These are phyloP conservation scores for Chionis minor DNA, from an alignment of 2,113 vertebrate genomes.

Conservation along the genomic window DNA sequence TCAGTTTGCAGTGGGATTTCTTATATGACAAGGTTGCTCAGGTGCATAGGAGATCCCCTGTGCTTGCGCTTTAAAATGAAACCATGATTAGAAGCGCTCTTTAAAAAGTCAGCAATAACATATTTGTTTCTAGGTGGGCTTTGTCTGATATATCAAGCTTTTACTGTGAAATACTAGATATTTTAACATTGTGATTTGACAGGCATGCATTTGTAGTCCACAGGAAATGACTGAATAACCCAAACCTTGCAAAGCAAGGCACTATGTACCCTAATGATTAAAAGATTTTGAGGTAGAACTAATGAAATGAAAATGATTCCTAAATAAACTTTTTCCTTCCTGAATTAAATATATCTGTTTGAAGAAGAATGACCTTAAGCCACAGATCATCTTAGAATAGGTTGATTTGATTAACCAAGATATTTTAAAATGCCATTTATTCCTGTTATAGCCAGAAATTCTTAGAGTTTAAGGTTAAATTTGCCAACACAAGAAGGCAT, in stretches of 20 bases:
- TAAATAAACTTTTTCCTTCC: background rate
- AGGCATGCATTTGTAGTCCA: background rate
- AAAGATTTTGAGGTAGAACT: background rate
- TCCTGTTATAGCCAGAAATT: background rate
- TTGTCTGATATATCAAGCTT: background rate
- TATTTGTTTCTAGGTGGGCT: background rate
- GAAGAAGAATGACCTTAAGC: conserved; percentile 8
- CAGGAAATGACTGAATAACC: background rate
- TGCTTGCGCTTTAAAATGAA: background rate
- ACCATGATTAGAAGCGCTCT: background rate
- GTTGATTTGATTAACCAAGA: background rate
- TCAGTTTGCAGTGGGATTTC: background rate
- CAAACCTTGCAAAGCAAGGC: background rate
- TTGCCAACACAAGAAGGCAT: background rate
- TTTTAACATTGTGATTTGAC: background rate
- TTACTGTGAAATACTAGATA: background rate
- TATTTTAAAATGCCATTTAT: background rate
- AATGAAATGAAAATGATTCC: background rate
- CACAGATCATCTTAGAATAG: background rate
- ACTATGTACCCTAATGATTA: background rate
- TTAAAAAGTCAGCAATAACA: background rate
- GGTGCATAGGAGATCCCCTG: background rate
- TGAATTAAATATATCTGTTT: background rate
- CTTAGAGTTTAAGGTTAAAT: background rate
- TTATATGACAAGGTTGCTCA: background rate